Base-by-base conservation (phyloP, 2,113 vertebrate genomes). In the Macrotus californicus region DNA sequence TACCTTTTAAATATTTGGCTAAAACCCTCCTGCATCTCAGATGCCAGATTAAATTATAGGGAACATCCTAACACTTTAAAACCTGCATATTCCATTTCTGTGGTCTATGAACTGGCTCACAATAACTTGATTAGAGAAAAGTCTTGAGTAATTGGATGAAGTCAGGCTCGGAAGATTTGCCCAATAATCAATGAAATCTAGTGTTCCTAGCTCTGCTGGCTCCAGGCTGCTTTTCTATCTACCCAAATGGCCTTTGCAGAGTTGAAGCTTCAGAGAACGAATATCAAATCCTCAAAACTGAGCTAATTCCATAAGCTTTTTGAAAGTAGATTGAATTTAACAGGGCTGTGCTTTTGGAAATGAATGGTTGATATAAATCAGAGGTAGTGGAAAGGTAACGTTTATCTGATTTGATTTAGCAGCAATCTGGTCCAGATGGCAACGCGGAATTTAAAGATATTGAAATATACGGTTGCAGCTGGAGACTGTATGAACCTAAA, bases 371-470 rank as follows among this genome's bases (percentile, higher is more conserved):
- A 94, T 97, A 64, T 97, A 98, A 94, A 89, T 96, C 97, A 96
- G 95, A 97, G 97, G 87, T 87, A 97, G 91, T 91, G 61, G 97
- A 98, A 97, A 97, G 97, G 96, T 97, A 98, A 97, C 89, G 73
- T 97, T 98, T 98, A 98, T 97, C 95, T 97, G 97, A 98, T 98
- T 97, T 97, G 96, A 98, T 97, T 98, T 98, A 98, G 96, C 96
- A 95, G 94, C 94, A 97, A 95, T 97, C 84, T 59, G 50, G 96
- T 96, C 94, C 96, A 97, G 93, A 98, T 93, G 96, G 95, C 73
- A 97, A 97, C 15, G 66, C 76, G 66, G 89, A 96, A 90, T 97
- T 98, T 97, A 97, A 97, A 94, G 97, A 98, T 95, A 96, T 96
- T 96, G 97, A 97, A 97, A 97, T 97, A 92, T 90, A 93, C 4